Percentiles rank a stretch among this genome's conserved stretches.
These are phyloP conservation scores for Hyposmocoma kahamanoa DNA, from an alignment of 1,140 invertebrate genomes.

Conservation along the genomic window DNA sequence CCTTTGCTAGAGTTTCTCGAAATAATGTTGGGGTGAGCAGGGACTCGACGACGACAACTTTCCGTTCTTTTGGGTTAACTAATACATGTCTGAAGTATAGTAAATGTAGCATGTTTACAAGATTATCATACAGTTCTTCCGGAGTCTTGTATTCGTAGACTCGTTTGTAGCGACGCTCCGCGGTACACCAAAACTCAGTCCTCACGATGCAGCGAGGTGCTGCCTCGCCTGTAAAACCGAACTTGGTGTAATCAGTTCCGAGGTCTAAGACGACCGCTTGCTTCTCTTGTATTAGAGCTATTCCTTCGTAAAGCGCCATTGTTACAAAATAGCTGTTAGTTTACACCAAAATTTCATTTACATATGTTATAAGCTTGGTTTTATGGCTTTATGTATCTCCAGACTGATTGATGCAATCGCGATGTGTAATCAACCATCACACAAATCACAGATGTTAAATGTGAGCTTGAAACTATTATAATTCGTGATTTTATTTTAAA, in stretches of 20 bases:
- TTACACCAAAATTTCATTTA: too few species aligned
- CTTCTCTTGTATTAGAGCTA: conserved; percentile 87
- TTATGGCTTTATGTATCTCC: too few species aligned
- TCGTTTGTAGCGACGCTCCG: conserved; percentile 76
- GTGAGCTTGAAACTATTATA: too few species aligned
- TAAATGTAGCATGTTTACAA: conserved; percentile 91
- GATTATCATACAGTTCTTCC: conserved; percentile 88
- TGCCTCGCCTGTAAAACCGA: conserved; percentile 92
- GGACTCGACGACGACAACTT: conserved; percentile 93
- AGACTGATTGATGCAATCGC: too few species aligned
- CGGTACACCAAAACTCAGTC: conserved; percentile 82
- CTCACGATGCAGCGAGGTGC: conserved; percentile 91
- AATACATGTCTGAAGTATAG: conserved; percentile 93
- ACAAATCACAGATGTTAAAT: too few species aligned
- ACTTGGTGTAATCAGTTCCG: conserved; percentile 94
- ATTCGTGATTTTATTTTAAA: too few species aligned
- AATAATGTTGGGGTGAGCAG: conserved; percentile 87
- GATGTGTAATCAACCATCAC: too few species aligned
- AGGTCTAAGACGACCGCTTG: conserved; percentile 93
- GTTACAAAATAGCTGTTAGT: too few species aligned
- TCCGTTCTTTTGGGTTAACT: conserved; percentile 94
- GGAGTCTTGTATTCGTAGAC: conserved; percentile 82
- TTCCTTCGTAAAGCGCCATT: conserved; percentile 85
- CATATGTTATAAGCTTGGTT: too few species aligned
- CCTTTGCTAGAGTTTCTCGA: conserved; percentile 90